These are phyloP conservation scores for Aselliscus stoliczkanus DNA, from an alignment of 2,797 vertebrate genomes.

Conservation along the genomic window DNA sequence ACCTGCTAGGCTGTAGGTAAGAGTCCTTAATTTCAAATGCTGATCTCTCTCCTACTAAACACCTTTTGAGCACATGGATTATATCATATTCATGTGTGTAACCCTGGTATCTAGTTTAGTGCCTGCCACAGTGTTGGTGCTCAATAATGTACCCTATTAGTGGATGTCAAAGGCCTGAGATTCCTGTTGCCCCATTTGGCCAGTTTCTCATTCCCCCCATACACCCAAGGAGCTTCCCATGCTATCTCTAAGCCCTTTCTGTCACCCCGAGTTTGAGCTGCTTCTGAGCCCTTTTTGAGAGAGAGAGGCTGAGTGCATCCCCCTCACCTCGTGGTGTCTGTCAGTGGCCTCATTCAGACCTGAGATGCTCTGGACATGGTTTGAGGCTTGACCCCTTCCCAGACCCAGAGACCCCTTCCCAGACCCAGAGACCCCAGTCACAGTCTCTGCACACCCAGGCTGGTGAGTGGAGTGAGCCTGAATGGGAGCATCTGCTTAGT, in stretches of 20 bases:
- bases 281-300: neutral
- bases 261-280: neutral
- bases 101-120: neutral
- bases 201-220: neutral
- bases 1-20: neutral
- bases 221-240: neutral
- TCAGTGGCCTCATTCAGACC: neutral
- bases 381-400: neutral
- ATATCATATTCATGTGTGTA: neutral
- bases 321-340: neutral
- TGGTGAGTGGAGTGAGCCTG: neutral
- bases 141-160: neutral
- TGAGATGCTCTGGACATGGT: neutral
- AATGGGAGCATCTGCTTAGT: neutral
- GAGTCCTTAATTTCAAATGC: neutral
- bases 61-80: neutral
- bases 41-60: neutral
- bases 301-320: neutral
- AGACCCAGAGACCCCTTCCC: neutral
- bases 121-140: neutral
- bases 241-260: neutral
- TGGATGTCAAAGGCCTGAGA: neutral
- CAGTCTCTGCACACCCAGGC: neutral
- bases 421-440: neutral
- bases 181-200: neutral